phyloP scores from a whole-genome alignment of 2,113 vertebrate species.

The Hepsetus odoe region DNA sequence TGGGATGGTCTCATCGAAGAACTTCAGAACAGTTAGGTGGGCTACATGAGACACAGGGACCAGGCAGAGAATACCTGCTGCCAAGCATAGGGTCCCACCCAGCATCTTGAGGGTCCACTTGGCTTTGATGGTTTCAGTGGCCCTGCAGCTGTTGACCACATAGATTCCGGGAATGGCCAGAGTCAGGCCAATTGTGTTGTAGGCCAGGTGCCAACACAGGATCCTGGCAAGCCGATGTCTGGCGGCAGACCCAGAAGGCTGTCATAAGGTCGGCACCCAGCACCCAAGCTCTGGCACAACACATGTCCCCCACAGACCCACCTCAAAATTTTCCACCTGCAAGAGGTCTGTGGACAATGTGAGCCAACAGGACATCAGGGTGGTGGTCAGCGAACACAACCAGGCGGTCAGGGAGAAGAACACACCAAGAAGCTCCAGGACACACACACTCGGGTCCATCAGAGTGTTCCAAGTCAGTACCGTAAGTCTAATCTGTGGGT shows the following conservation, averaged over 20 bases:
- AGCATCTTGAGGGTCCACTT: constrained; percentile 51
- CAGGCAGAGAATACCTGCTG: constrained; percentile 51
- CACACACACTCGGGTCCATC: constrained; percentile 46
- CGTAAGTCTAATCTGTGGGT: neutral
- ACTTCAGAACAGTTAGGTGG: constrained; percentile 52
- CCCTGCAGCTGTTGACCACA: constrained; percentile 54
- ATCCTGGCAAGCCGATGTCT: constrained; percentile 56
- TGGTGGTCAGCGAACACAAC: constrained; percentile 56
- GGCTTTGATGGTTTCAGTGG: constrained; percentile 36
- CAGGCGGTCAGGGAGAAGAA: constrained; percentile 50
- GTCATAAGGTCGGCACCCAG: constrained; percentile 40
- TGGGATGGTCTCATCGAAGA: constrained; percentile 52
- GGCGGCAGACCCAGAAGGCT: constrained; percentile 50
- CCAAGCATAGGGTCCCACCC: constrained; percentile 44
- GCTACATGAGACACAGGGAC: constrained; percentile 57
- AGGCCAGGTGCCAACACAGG: constrained; percentile 34
- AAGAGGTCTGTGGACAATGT: constrained; percentile 57
- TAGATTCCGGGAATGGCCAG: constrained; percentile 53
- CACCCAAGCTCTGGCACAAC: constrained; percentile 51
- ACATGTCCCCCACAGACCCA: constrained; percentile 64
- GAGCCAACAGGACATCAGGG: constrained; percentile 59
- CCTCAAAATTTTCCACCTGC: constrained; percentile 55
- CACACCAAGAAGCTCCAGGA: constrained; percentile 43
- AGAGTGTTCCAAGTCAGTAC: constrained; percentile 39
- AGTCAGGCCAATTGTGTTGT: constrained; percentile 43